Evolutionary conservation across 1,140 invertebrate species (phyloP), one percentile per base, ranked within the genome.

Genomic region (Thaumatotibia leucotreta): DNA sequence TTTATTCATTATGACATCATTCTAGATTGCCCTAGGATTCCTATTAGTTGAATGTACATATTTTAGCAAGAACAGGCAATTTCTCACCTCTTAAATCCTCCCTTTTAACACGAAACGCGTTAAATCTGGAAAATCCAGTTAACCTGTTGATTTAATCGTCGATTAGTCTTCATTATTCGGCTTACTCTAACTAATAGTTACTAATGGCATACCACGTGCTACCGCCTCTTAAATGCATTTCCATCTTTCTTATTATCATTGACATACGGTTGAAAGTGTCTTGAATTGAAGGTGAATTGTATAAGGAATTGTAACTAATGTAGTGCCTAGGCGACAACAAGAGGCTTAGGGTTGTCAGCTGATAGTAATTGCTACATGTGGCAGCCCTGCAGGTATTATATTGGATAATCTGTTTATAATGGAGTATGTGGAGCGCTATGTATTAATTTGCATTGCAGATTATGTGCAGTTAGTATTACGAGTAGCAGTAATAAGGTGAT

Each of bases 131-230:
- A 65, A 33, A 45, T 72, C 63, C 65, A 63, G 73, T 70, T 80
- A 84, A 87, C 84, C 84, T 87, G 84, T 83, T 85, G 83, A 85
- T 77, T 87, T 84, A 87, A 87, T 83, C 74, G 75, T 79, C 84
- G 75, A 83, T 87, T 87, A 84, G 77, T 87, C 84, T 82, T 82
- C 82, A 87, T 86, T 87, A 84, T 49, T 63, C 62, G 64, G 77
- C 80, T 80, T 76, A 76, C 68, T 73, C 72, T 70, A 64, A 66
- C 75, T 85, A 85, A 87, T 82, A 80, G 82, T 78, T 80, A 87
- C 82, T 87, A 87, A 87, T 85, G 81, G 81, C 81, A 70, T 61
- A 76, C 77, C 76, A 73, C 70, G 69, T 69, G 61, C 71, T 73
- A 72, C 70, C 66, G 67, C 64, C 22, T 61, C 76, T 76, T 84